Base-by-base conservation (phyloP, 2,888 invertebrate species). In the Himalopsyche japonica region DNA sequence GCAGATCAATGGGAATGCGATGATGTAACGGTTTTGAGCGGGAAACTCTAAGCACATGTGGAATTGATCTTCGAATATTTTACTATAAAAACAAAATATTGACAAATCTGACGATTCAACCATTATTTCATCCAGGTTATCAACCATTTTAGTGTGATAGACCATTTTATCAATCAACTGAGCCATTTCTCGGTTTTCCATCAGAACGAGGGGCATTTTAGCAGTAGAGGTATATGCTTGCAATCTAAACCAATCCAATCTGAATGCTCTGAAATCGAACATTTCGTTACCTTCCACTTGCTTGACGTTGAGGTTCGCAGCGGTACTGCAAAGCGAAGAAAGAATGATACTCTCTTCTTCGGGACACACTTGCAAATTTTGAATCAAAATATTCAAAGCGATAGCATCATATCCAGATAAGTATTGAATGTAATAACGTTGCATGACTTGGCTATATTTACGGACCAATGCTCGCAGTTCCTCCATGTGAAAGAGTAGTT, bases 11-110 rank as follows among this genome's bases (percentile, higher is more conserved):
- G 99, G 99, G 90, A 99, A 99, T 81, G 99, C 98, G 87, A 99
- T 97, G 87, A 99, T 98, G 90, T 97, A 99, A 70, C 99, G 95
- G 91, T 98, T 98, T 91, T 99, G 99, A 30, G 99, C 98, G 43
- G 99, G 99, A 89, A 99, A 98, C 90, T 99, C 99, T 87, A 99
- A 93, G 91, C 99, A 99, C 97, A 98, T 98, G 89, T 98, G 98
- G 90, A 99, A 99, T 90, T 99, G 99, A 89, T 97, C 98, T 90
- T 99, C 98, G 91, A 99, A 99, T 90, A 98, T 97, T 92, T 97
- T 96, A 89, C 96, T 98, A 90, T 98, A 99, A 89, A 99, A 99
- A 90, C 99, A 99, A 90, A 99, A 99, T 87, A 99, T 95, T 0
- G 99, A 99, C 24, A 99, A 93, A 92, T 99, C 99, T 0, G 99